Percentiles rank a stretch among this genome's conserved stretches.
Conservation (phyloP, 2,113 vertebrate species). For the Coreoperca whiteheadi region DNA sequence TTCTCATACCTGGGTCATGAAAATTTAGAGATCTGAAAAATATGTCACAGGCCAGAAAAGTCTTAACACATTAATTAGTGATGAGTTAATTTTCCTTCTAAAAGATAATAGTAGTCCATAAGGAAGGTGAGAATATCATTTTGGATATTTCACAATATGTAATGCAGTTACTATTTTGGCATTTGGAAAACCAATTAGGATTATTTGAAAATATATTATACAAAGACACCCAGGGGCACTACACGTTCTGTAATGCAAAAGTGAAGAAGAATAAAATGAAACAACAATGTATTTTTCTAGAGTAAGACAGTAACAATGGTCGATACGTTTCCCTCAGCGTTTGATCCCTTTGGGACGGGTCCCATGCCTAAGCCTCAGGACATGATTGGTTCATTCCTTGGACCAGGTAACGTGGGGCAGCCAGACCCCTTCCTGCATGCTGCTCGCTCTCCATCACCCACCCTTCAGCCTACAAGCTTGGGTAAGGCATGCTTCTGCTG, state of each 20-base stretch:
- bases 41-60: neutral
- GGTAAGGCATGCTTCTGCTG: constrained; percentile 83
- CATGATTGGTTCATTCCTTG: constrained; percentile 92
- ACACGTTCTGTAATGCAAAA: neutral
- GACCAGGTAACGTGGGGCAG: constrained; percentile 85
- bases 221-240: neutral
- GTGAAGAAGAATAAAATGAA: neutral
- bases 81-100: neutral
- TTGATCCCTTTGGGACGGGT: constrained; percentile 92
- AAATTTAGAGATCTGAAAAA: neutral
- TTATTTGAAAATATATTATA: neutral
- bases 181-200: neutral
- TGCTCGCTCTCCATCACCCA: constrained; percentile 92
- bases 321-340: constrained; percentile 70
- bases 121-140: neutral
- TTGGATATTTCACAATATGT: neutral
- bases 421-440: constrained; percentile 93
- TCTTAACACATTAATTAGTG: neutral
- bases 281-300: neutral
- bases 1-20: neutral
- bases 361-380: constrained; percentile 91
- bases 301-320: neutral
- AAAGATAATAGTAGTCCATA: neutral
- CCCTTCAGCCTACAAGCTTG: constrained; percentile 85
- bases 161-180: neutral